Evolutionary conservation across 2,113 vertebrate genomes (phyloP), one percentile per base, ranked within the genome.

Genomic region (Rhegmatorhina hoffmannsi): DNA sequence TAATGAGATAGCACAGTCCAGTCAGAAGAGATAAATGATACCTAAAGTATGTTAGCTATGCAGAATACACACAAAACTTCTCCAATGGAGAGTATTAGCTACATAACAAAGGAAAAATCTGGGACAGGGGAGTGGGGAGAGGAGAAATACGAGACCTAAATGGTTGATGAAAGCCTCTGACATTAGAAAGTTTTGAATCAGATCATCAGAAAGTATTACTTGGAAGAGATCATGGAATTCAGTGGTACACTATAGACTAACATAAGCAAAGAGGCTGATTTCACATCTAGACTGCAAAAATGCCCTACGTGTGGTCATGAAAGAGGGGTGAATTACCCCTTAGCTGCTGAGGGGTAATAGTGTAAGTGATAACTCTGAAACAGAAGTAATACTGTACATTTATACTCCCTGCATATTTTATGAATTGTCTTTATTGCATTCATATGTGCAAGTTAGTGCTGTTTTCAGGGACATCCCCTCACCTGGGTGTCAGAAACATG

Each of bases 51-150:
- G 7, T 26, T 43, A 73, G 6, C 11, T 62, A 3, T 25, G 20
- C 1, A 2, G 78, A 87, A 74, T 17, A 5, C 10, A 46, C 29
- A 58, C 1, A 66, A 49, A 91, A 20, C 6, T 62, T 81, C 55
- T 78, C 29, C 23, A 26, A 43, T 68, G 36, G 83, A 38, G 28
- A 17, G 40, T 3, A 31, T 17, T 7, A 34, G 31, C 49, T 25
- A 24, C 28, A 24, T 17, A n/a, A 17, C 1, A 6, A 24, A 53
- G 14, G 17, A 72, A 84, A 58, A 0, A 11, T 16, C 3, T 17
- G 5, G 18, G 19, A 14, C 1, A 4, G 2, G 7, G 7, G 3
- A 6, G 9, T 17, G 9, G 20, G 7, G 20, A 12, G 21, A 7
- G 7, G 10, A 9, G 20, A 31, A 70, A 28, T 16, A 7, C 12